Evolutionary conservation across 2,888 invertebrate genomes (phyloP), one percentile per base, ranked within the genome.

Genomic region (Acanthopleura granulata): DNA sequence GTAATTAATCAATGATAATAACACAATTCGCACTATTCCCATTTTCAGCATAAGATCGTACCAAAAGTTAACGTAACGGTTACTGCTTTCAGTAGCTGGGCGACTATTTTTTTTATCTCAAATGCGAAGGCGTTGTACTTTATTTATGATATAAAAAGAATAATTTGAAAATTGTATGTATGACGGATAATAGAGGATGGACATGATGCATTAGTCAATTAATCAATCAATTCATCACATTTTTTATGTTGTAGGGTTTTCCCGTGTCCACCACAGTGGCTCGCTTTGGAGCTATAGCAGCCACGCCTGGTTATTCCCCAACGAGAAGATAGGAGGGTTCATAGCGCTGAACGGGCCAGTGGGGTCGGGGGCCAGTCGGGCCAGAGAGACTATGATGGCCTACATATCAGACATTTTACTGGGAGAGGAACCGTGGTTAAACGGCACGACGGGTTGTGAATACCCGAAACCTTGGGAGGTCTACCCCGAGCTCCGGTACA

Each of bases 401-500:
- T 66, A 66, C 66, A 22, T 66, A 16, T 66, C 66, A 16, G 66
- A 66, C 25, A 27, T 66, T 16, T 27, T 66, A 22, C 29, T 66
- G 66, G 22, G 25, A 1, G 29, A 27, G 14, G 27, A 66, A 66
- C 66, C 66, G 3, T 66, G 66, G 66, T 25, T 66, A 6, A 66
- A 66, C 25, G 25, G 15, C 6, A 27, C 29, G 6, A 66, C 66
- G 27, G 29, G 15, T 6, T 66, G 66, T 27, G 18, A 18, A 16
- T 66, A 66, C 14, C 66, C 66, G 15, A 27, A 66, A 66, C 66
- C 66, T 66, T 66, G 66, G 66, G 66, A 66, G 29, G 29, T 66
- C 16, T 66, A 66, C 14, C 29, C 66, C 4, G 66, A 66, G 16
- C 29, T 66, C 4, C 29, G 22, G 18, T 66, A 66, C 66, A 66